Evolutionary conservation across 2,113 vertebrate species (phyloP).

Genomic region (Salminus brasiliensis): DNA sequence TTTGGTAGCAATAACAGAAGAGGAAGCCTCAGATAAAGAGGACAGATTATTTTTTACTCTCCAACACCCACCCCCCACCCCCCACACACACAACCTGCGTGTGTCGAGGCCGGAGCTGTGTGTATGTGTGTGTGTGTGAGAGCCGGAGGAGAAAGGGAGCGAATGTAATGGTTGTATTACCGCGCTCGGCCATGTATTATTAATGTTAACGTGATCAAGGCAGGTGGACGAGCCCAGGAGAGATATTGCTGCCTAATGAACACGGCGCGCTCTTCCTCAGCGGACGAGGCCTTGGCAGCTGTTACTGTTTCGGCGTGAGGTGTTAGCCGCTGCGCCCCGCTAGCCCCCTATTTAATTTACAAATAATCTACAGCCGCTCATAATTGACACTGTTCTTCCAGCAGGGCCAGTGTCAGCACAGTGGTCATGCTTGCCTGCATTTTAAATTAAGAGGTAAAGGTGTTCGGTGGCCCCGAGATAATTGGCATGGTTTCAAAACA

Average conservation of each 20-base stretch:
- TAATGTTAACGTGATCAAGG: conserved; percentile 82
- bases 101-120: conserved; percentile 64
- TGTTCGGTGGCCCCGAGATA: conserved; percentile 41
- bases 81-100: too few relatives aligned
- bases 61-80: conserved; percentile 17
- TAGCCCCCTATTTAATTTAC: conserved; percentile 80
- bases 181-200: conserved; percentile 79
- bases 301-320: conserved; percentile 73
- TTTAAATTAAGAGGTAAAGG: conserved; percentile 55
- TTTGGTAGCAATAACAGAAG: conserved; percentile 67
- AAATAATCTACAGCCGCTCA: conserved; percentile 76
- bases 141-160: conserved; percentile 50
- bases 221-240: conserved; percentile 81
- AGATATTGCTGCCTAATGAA: conserved; percentile 78
- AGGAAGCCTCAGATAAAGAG: conserved; percentile 67
- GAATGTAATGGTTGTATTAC: conserved; percentile 78
- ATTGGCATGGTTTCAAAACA: conserved; percentile 48
- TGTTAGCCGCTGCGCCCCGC: conserved; percentile 68
- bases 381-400: conserved; percentile 75
- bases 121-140: too few relatives aligned
- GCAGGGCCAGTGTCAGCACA: conserved; percentile 57
- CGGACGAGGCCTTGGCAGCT: conserved; percentile 77
- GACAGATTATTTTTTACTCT: conserved; percentile 68
- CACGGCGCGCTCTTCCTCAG: conserved; percentile 53
- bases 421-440: conserved; percentile 60